Evolutionary conservation across 2,113 vertebrate species (phyloP), one percentile per base, ranked within the genome.

Genomic region (Aix galericulata): DNA sequence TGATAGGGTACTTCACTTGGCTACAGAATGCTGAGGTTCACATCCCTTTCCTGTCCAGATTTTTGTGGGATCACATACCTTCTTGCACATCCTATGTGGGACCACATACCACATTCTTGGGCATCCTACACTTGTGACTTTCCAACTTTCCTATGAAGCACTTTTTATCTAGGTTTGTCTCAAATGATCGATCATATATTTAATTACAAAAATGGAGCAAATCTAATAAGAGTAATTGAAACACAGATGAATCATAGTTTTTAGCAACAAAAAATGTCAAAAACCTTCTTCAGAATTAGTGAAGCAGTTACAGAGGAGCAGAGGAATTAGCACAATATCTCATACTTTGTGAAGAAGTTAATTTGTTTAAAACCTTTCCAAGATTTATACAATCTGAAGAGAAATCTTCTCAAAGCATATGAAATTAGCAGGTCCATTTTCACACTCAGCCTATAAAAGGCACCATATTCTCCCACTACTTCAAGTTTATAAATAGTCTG

Each of bases 391-490:
- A 17, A 44, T 44, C 44, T 44, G 44, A 44, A 44, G 44, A 44
- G 44, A 96, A 93, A 85, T 40, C 14, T 9, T 94, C 75, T 88
- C 50, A 71, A 88, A 77, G 59, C 79, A 60, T 92, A 87, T 85
- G 67, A 78, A 94, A 94, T 89, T 71, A 91, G 53, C 32, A 83
- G 56, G 82, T 89, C 74, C 66, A 31, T 93, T 89, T 94, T 95
- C 82, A 84, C 89, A 87, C 32, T 1, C 79, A 0, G 22, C 67
- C 82, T 89, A 9, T 85, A 72, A 91, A 84, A 76, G 32, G 26
- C 60, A 40, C 1, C 38, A 48, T 60, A 87, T 76, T 96, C 67
- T 89, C n/a, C 50, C 55, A 34, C 88, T 50, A 40, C 85, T 80
- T 79, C 71, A 82, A 52, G 8, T 81, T 96, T 93, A 90, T 89